Conservation (phyloP, 2,797 vertebrate species). For the Natrix natrix region DNA sequence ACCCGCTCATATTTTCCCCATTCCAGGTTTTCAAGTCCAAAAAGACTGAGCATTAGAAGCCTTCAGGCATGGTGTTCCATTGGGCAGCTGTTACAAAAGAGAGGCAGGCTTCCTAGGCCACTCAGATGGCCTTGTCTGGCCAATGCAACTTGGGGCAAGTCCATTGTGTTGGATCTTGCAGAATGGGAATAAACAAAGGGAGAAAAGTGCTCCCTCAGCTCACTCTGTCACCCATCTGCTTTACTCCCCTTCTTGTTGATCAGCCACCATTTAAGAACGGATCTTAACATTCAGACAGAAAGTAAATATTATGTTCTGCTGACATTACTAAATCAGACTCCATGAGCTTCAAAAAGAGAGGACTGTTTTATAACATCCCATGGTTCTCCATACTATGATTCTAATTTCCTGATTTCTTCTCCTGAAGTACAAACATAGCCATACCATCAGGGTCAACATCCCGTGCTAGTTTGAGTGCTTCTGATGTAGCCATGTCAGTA, state of each 20-base stretch:
- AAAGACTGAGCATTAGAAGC: background rate
- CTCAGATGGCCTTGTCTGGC: background rate
- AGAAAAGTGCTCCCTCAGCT: background rate
- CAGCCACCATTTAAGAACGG: background rate
- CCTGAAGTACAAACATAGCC: background rate
- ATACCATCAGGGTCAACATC: conserved; percentile 89
- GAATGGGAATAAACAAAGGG: background rate
- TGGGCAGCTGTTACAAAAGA: background rate
- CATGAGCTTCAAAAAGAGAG: background rate
- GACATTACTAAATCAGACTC: background rate
- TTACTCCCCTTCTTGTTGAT: background rate
- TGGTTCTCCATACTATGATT: background rate
- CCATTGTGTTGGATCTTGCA: background rate
- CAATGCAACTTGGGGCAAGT: background rate
- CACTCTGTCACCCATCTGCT: background rate
- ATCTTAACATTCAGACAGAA: background rate
- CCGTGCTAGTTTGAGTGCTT: conserved; percentile 87
- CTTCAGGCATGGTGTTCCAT: background rate
- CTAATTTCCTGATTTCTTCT: too few species aligned
- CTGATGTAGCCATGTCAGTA: conserved; percentile 88
- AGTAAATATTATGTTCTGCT: background rate
- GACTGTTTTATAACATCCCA: too few species aligned
- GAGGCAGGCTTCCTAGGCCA: background rate
- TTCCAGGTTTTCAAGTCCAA: background rate
- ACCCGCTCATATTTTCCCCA: background rate